Base-by-base conservation (phyloP, 2,888 invertebrate species). In the Ashinkailepas kermadecensis region DNA sequence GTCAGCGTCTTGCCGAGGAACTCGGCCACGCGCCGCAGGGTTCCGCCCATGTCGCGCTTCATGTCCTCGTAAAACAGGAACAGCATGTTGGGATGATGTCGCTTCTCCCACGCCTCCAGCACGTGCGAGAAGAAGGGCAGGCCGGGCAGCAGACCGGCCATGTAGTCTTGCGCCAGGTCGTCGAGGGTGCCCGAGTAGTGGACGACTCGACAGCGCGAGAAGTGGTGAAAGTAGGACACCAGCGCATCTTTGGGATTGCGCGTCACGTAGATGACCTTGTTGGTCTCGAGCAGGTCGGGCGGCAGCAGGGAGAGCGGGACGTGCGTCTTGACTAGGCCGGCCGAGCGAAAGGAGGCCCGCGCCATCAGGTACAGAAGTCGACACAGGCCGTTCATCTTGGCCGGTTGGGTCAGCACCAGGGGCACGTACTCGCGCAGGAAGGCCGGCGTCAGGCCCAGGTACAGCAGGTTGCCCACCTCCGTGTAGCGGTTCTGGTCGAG, bases 31-130 rank as follows among this genome's bases (percentile, higher is more conserved):
- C 83, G 83, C 13, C 82, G 23, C 18, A 85, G 82, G 2, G 83
- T 82, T 13, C 64, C 81, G 25, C 81, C 80, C 21, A 83, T 82
- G 39, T 86, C 83, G 39, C 81, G 83, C 82, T 88, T 87, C 86
- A 88, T 85, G 81, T 88, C 86, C 83, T 88, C 88, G 83, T 87
- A 88, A 80, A 85, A 87, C 23, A 87, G 82, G 81, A 88, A 86
- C 12, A 86, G 84, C 8, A 88, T 85, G 80, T 88, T 87, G 4
- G 84, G 82, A 58, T 86, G 85, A 25, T 85, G 82, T n/a, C 86
- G 85, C 23, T 84, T 84, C 23, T 84, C 81, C 87, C 87, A 87
- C 13, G 83, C 86, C 86, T 87, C 81, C 86, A 85, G 25, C 84
- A 84, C 54, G 87, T 88, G 84, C 86, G 87, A 81, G 88, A 87